Evolutionary conservation across 1,140 invertebrate species (phyloP), one percentile per base, ranked within the genome.

Genomic region (Polyergus mexicanus): DNA sequence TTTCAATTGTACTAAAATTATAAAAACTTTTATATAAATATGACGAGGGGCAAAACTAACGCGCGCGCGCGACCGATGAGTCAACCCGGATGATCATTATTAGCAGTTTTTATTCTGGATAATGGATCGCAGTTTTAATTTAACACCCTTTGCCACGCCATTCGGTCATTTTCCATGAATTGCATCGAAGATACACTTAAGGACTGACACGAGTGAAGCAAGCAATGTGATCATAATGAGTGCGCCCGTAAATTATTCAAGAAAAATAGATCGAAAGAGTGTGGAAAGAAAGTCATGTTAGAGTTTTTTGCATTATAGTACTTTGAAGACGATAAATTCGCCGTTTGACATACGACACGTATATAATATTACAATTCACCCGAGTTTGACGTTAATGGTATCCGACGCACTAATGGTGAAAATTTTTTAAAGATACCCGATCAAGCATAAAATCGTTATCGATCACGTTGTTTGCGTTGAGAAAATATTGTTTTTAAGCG

Each of bases 101-200:
- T 87, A 84, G 69, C 44, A 88, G 25, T 60, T 47, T 80, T 35
- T 16, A 13, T 44, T 58, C 35, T 51, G 56, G 54, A 88, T 83
- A 77, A 84, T 84, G 56, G 22, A 83, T 58, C 65, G 65, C 47
- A 1, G 41, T 62, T 81, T 87, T 80, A 87, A 76, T 87, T 77
- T 84, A 87, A 68, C 56, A 69, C 16, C 13, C 47, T 41, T 38
- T 38, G 32, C 25, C 62, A 68, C 16, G 32, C 54, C 44, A 78
- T 71, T 81, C 44, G 63, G 72, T 25, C 63, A 22, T 80, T 87
- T 69, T 47, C 80, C 44, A 77, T 77, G 83, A 89, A 88, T 69
- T 68, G 58, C 76, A 56, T 38, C 65, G 58, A 81, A 87, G 86
- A 91, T 89, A 76, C 66, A 85, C 51, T 3, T n/a, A 41, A 80